phyloP scores from a whole-genome alignment of 2,888 invertebrate species.

The Xylocampa areola region DNA sequence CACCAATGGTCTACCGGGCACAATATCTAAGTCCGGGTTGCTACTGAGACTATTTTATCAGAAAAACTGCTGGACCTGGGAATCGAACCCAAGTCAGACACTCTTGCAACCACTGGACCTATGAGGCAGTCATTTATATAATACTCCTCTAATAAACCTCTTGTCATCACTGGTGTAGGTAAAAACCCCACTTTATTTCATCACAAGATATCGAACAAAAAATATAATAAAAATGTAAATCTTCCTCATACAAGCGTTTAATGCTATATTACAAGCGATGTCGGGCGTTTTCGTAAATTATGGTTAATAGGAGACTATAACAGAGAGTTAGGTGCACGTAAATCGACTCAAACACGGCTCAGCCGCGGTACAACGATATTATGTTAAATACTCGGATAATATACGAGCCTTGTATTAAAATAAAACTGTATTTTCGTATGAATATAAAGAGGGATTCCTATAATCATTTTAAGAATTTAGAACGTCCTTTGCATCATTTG shows the following conservation, averaged over 20 bases:
- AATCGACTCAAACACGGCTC: slow-evolving; percentile 54
- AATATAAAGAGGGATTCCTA: no score
- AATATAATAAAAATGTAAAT: slow-evolving; percentile 44
- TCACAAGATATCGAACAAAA: slow-evolving; percentile 22
- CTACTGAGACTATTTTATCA: no score
- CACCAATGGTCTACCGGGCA: no score
- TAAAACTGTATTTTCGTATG: slow-evolving; percentile 58
- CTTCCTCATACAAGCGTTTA: slow-evolving; percentile 42
- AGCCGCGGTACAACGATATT: slow-evolving; percentile 47
- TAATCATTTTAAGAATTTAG: no score
- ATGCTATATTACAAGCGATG: slow-evolving; percentile 59
- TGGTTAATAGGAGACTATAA: slow-evolving; percentile 73
- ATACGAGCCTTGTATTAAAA: slow-evolving; percentile 52
- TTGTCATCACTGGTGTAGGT: slow-evolving; percentile 40
- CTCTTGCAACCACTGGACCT: no score
- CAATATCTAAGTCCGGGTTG: no score
- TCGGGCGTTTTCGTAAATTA: slow-evolving; percentile 73
- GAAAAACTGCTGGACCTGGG: no score
- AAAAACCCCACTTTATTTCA: slow-evolving; percentile 24
- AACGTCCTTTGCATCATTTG: no score
- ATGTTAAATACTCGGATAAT: slow-evolving; percentile 60
- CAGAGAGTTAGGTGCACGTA: slow-evolving; percentile 63
- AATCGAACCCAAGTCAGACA: no score
- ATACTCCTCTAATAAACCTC: slow-evolving; percentile 12
- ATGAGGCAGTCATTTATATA: no score